A percentile compares a stretch with the other conserved stretches of the same genome.
phyloP scores from a whole-genome alignment of 2,888 invertebrate genomes.

The Agrotis ipsilon region DNA sequence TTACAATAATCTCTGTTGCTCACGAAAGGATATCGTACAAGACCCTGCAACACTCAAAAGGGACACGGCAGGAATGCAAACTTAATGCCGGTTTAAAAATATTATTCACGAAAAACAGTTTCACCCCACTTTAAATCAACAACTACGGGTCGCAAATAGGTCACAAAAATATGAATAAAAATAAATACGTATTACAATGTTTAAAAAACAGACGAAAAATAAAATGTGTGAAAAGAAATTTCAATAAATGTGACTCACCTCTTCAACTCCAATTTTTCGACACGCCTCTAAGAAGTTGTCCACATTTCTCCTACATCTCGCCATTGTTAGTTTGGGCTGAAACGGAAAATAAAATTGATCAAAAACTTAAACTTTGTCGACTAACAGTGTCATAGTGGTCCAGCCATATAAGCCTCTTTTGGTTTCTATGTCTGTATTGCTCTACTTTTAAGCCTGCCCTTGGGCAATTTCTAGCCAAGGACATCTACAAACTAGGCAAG shows the following conservation, averaged over 20 bases:
- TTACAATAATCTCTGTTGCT: conserved; percentile 72
- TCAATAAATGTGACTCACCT: conserved; percentile 92
- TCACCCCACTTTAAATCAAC: conserved; percentile 6
- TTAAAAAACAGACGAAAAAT: background rate
- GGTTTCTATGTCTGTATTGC: no score
- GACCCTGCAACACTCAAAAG: conserved; percentile 85
- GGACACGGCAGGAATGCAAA: conserved; percentile 58
- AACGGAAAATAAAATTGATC: conserved; percentile 16
- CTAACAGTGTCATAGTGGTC: no score
- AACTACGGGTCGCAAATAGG: conserved; percentile 9
- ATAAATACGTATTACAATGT: background rate
- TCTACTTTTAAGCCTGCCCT: no score
- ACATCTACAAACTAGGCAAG: no score
- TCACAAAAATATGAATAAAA: background rate
- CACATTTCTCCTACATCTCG: conserved; percentile 97
- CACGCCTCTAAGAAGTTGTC: conserved; percentile 99
- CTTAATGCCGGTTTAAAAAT: conserved; percentile 12
- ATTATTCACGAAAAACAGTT: conserved; percentile 30
- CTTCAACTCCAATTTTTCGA: conserved; percentile 97
- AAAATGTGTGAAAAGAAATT: background rate
- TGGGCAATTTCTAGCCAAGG: no score
- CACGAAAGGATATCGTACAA: conserved; percentile 82
- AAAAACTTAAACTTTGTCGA: background rate
- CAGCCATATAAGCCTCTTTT: no score
- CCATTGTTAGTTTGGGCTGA: conserved; percentile 98